Base-by-base conservation (phyloP, 2,888 invertebrate genomes). In the Sinhomidia bicolor region DNA sequence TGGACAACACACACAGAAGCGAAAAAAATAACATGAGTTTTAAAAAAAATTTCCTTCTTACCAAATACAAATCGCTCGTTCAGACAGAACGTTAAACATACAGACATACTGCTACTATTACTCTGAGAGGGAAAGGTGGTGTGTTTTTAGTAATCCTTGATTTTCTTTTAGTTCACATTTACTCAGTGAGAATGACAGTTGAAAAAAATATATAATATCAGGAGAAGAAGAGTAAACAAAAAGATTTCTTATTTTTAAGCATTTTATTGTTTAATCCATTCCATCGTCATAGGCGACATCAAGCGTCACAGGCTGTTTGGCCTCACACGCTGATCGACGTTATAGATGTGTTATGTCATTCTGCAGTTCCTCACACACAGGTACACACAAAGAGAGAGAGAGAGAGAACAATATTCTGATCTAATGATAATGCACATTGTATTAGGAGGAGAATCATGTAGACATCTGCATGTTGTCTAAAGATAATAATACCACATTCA, bases 401-500 rank as follows among this genome's bases (percentile, higher is more conserved):
- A n/a, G n/a, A n/a, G n/a, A n/a, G n/a, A 26, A 54, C 51, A 51
- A 20, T 74, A 47, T 78, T 78, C 17, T 78, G 57, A 78, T 78
- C 47, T 36, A 20, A 54, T 54, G 78, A 78, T 54, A 54, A n/a
- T 54, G 78, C 54, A 51, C 71, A 85, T 32, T 68, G 76, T 84
- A 76, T n/a, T n/a, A n/a, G n/a, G n/a, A 84, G 32, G 51, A 76
- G 36, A 68, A 32, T 62, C 78, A 54, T 78, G 65, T 44, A 76
- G 62, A 68, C 23, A 47, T 44, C 51, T 26, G 54, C 60, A 23
- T 79, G 54, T 86, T 54, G 36, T 85, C 80, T 57, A 14, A 57
- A 86, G 80, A 80, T 80, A 80, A 80, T 80, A 65, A 79, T 78
- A 57, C 68, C 26, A 57, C 85, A 80, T 80, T 71, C 85, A 85